Evolutionary conservation across 1,140 invertebrate species (phyloP), one percentile per base, ranked within the genome.

Genomic region (Pectinophora gossypiella): DNA sequence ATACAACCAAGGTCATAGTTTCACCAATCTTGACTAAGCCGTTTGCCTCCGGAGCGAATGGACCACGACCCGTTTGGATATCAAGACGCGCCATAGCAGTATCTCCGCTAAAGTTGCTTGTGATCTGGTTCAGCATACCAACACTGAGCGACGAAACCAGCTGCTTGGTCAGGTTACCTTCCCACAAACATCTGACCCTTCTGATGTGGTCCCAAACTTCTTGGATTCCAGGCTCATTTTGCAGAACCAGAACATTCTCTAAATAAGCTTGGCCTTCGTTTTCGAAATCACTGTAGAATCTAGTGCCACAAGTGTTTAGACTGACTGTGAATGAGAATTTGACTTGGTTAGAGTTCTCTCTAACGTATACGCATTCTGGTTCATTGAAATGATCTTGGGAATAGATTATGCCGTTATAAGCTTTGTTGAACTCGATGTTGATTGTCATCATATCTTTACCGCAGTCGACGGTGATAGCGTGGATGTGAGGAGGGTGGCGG

Each of bases 1-100:
- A 92, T 1, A 96, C 92, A 13, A 96, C 95, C 13, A 96, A 80
- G 0, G 95, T 96, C 91, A 96, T 94, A 0, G 90, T 90, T 73
- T 96, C 94, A 43, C 95, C 95, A 53, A 96, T 95, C 75, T 94
- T 94, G 0, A 96, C 93, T 10, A 96, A 83, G 5, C 95, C 95
- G 56, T 92, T 92, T 0, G 94, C 94, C 23, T 92, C 88, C 12
- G 90, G 90, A 0, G 94, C 93, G 70, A 95, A 95, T 1, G 95
- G 95, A 54, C 95, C 95, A 72, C 91, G 90, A 4, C 95, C 95
- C 22, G 92, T 84, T 83, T 95, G 93, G 43, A 96, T 94, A 60
- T 96, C 95, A 35, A 96, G 83, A 63, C 91, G 91, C 2, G 94
- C 95, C 62, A 93, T 92, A 0, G 94, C 94, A 2, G 94, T 95